phyloP scores from a whole-genome alignment of 2,888 invertebrate genomes.

The Ditula angustiorana region DNA sequence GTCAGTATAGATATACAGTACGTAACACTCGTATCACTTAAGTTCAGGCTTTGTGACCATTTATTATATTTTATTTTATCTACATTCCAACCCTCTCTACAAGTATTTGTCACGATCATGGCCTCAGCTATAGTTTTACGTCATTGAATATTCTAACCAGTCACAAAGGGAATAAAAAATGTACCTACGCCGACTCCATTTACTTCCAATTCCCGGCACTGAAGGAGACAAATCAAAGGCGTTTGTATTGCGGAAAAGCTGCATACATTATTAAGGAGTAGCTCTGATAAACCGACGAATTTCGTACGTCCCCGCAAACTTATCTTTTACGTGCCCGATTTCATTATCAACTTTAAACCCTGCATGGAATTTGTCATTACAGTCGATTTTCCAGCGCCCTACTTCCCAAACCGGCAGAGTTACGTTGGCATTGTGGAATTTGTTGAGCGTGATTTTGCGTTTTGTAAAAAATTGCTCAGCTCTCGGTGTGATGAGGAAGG shows the following conservation, averaged over 20 bases:
- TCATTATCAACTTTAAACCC: slow-evolving; percentile 14
- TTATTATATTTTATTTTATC: not conserved
- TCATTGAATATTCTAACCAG: not conserved
- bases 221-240: slow-evolving; percentile 67
- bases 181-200: slow-evolving; percentile 28
- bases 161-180: slow-evolving; percentile 10
- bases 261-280: slow-evolving; percentile 67
- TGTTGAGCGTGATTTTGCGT: slow-evolving; percentile 4
- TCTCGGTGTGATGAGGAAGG: slow-evolving; percentile 39
- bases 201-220: slow-evolving; percentile 45
- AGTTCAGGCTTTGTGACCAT: no score
- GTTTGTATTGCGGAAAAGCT: slow-evolving; percentile 62
- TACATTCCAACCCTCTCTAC: not conserved
- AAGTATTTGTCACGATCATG: not conserved
- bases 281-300: slow-evolving; percentile 60
- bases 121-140: not conserved
- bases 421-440: slow-evolving; percentile 10
- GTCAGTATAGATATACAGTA: no score
- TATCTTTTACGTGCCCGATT: slow-evolving; percentile 19
- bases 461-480: slow-evolving; percentile 2
- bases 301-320: slow-evolving; percentile 45
- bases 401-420: not conserved
- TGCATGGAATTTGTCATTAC: slow-evolving; percentile 1
- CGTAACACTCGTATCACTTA: no score
- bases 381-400: slow-evolving; percentile 3